These are phyloP conservation scores for Sphenopsis melanotis DNA, from an alignment of 2,797 vertebrate genomes.

Conservation along the genomic window DNA sequence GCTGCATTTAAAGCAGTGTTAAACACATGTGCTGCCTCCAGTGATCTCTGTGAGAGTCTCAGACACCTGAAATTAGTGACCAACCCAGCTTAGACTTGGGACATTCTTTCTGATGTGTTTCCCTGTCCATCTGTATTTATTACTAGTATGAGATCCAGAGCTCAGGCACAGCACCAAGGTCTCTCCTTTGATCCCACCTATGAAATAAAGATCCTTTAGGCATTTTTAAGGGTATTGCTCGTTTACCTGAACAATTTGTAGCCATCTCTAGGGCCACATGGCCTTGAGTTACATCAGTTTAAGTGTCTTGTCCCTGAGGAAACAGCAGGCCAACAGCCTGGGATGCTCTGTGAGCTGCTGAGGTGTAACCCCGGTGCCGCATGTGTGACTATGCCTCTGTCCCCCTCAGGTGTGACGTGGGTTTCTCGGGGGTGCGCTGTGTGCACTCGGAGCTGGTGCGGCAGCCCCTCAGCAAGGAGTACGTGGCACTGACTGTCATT, in stretches of 20 bases:
- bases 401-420: conserved; percentile 69
- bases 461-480: conserved; percentile 73
- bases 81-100: not conserved
- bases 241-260: not conserved
- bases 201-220: not conserved
- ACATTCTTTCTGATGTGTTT: not conserved
- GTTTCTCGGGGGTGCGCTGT: conserved; percentile 73
- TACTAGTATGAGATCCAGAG: not conserved
- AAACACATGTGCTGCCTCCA: not conserved
- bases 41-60: not conserved
- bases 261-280: accelerated
- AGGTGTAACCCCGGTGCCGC: accelerated
- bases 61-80: not conserved
- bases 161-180: not conserved
- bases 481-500: conserved; percentile 72
- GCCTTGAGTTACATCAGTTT: not conserved
- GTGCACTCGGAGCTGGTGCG: conserved; percentile 70
- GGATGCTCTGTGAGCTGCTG: not conserved
- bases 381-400: not conserved
- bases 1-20: not conserved
- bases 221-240: not conserved
- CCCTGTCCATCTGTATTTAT: not conserved
- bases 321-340: not conserved
- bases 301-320: not conserved
- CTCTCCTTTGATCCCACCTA: not conserved